Evolutionary conservation across 2,888 invertebrate species (phyloP).

Genomic region (Melieria picta): DNA sequence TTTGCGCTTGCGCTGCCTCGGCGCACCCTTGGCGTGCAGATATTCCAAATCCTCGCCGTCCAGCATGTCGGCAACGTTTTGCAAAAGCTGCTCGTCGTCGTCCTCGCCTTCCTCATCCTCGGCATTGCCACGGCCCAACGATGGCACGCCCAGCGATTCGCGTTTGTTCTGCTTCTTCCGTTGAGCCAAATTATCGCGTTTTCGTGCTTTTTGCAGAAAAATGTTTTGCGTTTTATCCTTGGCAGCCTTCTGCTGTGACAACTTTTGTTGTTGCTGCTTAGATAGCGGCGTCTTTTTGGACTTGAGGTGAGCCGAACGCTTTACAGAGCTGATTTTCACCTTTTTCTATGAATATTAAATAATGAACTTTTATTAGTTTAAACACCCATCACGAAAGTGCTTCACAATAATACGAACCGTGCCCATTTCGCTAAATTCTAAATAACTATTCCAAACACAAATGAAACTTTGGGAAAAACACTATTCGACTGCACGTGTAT

Average conservation of each 20-base stretch:
- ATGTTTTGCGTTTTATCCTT: constrained; percentile 59
- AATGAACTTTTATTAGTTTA: not conserved
- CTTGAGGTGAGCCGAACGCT: constrained; percentile 64
- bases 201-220: constrained; percentile 57
- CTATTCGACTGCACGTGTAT: constrained; percentile 6
- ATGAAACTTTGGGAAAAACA: not conserved
- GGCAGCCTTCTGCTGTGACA: constrained; percentile 50
- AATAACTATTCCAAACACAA: not conserved
- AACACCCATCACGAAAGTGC: not conserved
- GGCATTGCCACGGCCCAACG: constrained; percentile 32
- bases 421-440: constrained; percentile 12
- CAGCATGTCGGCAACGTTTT: constrained; percentile 63
- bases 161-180: constrained; percentile 56
- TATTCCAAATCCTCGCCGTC: constrained; percentile 62
- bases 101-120: constrained; percentile 53
- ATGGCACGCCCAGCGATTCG: constrained; percentile 48
- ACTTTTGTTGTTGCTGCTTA: constrained; percentile 62
- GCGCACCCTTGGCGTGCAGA: constrained; percentile 48
- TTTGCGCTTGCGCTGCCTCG: constrained; percentile 57
- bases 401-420: constrained; percentile 14
- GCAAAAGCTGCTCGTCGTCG: constrained; percentile 52
- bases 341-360: constrained; percentile 57
- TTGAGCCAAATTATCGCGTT: constrained; percentile 56
- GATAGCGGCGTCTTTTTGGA: constrained; percentile 58
- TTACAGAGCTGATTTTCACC: constrained; percentile 64